These are phyloP conservation scores for Ceyx cyanopectus DNA, from an alignment of 2,113 vertebrate species.

Conservation along the genomic window DNA sequence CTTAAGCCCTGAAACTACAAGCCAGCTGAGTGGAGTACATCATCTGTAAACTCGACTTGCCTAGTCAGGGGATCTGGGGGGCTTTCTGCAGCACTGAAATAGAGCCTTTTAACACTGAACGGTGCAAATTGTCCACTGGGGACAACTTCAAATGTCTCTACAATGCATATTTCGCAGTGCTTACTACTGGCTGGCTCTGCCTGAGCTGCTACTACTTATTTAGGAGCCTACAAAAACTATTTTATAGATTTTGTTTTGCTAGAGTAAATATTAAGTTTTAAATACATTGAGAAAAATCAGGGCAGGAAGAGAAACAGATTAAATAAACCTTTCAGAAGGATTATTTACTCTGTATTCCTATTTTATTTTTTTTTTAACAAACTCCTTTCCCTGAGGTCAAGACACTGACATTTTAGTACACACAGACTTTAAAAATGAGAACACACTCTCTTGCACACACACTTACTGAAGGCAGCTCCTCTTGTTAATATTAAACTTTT, in stretches of 20 bases:
- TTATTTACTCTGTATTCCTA: slow-evolving; percentile 61
- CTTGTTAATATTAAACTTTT: slow-evolving; percentile 78
- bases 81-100: slow-evolving; percentile 60
- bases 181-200: slow-evolving; percentile 67
- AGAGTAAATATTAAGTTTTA: slow-evolving; percentile 69
- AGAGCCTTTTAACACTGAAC: slow-evolving; percentile 76
- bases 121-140: slow-evolving; percentile 76
- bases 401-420: slow-evolving; percentile 63
- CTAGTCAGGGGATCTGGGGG: slow-evolving; percentile 59
- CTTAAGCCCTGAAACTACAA: slow-evolving; percentile 65
- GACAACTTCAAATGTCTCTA: slow-evolving; percentile 75
- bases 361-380: background rate
- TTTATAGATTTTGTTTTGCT: slow-evolving; percentile 65
- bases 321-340: slow-evolving; percentile 67
- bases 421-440: slow-evolving; percentile 61
- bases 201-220: slow-evolving; percentile 68
- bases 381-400: slow-evolving; percentile 43
- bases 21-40: slow-evolving; percentile 52
- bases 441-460: background rate
- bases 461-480: slow-evolving; percentile 60
- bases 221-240: slow-evolving; percentile 67
- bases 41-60: slow-evolving; percentile 70
- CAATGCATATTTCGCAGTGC: slow-evolving; percentile 56
- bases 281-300: slow-evolving; percentile 72
- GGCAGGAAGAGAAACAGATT: slow-evolving; percentile 61